These are phyloP conservation scores for Delphinus delphis DNA, from an alignment of 2,113 vertebrate species.

Conservation along the genomic window DNA sequence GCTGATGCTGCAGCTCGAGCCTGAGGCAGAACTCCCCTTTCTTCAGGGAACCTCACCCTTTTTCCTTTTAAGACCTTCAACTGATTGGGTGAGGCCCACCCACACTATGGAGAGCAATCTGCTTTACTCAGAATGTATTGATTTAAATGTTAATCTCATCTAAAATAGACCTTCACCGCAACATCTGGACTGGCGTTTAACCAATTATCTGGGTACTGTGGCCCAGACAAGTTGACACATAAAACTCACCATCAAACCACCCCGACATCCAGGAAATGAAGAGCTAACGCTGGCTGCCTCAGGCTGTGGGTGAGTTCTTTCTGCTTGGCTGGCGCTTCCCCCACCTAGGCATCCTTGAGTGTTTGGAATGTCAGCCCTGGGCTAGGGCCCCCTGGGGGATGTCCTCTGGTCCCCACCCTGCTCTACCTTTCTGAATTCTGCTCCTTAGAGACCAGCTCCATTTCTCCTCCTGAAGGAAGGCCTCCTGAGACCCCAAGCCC, in stretches of 20 bases:
- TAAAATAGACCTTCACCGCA: neutral
- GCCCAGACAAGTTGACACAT: neutral
- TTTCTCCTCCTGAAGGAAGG: neutral
- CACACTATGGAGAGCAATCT: neutral
- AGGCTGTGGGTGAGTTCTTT: neutral
- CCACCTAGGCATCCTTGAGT: accelerated
- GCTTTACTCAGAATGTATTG: neutral
- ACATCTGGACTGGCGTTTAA: neutral
- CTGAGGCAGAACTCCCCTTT: neutral
- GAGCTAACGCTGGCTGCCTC: accelerated
- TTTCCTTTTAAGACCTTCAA: neutral
- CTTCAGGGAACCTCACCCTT: neutral
- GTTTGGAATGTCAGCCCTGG: neutral
- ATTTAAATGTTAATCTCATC: neutral
- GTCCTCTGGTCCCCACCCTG: neutral
- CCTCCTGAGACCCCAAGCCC: neutral
- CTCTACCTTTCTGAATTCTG: neutral
- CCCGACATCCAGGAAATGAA: neutral
- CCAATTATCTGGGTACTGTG: neutral
- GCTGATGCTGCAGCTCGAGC: neutral
- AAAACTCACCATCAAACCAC: neutral
- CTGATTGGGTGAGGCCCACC: neutral
- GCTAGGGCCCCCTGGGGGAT: neutral
- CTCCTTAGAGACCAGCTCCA: neutral
- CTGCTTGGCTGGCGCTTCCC: neutral